phyloP scores from a whole-genome alignment of 2,888 invertebrate genomes.

The Digitonthophagus gazella region DNA sequence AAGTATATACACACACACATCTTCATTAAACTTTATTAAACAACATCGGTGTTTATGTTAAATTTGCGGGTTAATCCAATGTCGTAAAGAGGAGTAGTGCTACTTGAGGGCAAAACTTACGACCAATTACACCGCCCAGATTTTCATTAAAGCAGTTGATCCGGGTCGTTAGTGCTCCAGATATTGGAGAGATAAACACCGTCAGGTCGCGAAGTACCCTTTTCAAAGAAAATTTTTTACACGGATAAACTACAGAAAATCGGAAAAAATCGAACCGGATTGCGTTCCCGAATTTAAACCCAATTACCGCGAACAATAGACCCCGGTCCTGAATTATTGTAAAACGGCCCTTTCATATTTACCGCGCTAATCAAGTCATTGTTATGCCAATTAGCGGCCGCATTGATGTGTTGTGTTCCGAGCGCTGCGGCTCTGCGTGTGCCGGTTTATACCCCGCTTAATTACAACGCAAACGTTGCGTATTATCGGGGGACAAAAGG shows the following conservation, averaged over 20 bases:
- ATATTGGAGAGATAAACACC: background rate
- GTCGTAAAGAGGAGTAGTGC: background rate
- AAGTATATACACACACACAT: no score
- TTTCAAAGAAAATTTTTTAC: background rate
- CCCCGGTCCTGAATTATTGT: background rate
- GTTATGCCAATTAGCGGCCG: conserved; percentile 14
- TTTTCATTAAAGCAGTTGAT: background rate
- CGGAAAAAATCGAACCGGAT: background rate
- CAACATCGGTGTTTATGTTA: background rate
- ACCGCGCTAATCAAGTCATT: conserved; percentile 14
- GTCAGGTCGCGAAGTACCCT: background rate
- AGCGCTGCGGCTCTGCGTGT: no score
- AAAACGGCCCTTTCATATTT: conserved; percentile 8
- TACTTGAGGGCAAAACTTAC: background rate
- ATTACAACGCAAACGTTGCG: background rate
- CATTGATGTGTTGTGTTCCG: conserved; percentile 5
- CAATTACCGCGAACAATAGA: background rate
- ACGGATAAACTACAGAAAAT: background rate
- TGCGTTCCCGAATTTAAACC: background rate
- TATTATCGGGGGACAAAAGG: background rate
- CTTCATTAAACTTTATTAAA: background rate
- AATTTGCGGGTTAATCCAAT: background rate
- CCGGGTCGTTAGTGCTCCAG: background rate
- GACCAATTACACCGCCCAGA: background rate
- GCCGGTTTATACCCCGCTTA: background rate